phyloP scores from a whole-genome alignment of 1,140 invertebrate species.

The Babylonia areolata region DNA sequence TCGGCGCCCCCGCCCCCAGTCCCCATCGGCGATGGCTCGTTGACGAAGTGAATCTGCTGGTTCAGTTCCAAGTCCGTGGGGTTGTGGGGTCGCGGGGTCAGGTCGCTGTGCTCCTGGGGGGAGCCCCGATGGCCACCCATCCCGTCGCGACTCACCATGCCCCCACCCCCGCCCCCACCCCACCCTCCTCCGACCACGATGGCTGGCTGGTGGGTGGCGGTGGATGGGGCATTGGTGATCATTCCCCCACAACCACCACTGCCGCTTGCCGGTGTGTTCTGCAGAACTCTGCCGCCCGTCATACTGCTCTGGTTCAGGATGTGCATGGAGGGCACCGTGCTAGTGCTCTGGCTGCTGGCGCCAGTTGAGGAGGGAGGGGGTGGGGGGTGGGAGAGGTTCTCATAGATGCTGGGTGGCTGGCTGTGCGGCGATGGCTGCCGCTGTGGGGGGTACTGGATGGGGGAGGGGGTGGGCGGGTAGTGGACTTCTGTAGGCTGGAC shows the following conservation, averaged over 20 bases:
- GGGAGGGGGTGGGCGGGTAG: neutral
- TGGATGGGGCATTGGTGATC: neutral
- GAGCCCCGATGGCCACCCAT: neutral
- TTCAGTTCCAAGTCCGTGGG: neutral
- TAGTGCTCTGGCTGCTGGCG: neutral
- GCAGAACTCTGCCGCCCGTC: conserved; percentile 20
- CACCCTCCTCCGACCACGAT: neutral
- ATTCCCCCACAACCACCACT: neutral
- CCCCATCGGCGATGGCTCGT: neutral
- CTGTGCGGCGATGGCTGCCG: conserved; percentile 10
- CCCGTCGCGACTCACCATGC: neutral
- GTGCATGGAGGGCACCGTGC: conserved; percentile 24
- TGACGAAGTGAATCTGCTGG: neutral
- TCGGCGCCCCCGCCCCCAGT: neutral
- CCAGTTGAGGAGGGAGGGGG: neutral
- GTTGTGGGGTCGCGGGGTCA: neutral
- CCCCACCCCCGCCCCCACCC: neutral
- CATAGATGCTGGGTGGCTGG: neutral
- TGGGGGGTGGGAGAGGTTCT: neutral
- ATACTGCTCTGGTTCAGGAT: conserved; percentile 17
- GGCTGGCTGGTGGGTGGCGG: neutral
- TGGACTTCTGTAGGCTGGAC: neutral
- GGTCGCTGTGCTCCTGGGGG: conserved; percentile 5
- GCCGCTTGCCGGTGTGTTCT: neutral
- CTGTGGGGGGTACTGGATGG: neutral